These are phyloP conservation scores for Sinocyclocheilus maitianheensis DNA, from an alignment of 2,113 vertebrate genomes.

Conservation along the genomic window DNA sequence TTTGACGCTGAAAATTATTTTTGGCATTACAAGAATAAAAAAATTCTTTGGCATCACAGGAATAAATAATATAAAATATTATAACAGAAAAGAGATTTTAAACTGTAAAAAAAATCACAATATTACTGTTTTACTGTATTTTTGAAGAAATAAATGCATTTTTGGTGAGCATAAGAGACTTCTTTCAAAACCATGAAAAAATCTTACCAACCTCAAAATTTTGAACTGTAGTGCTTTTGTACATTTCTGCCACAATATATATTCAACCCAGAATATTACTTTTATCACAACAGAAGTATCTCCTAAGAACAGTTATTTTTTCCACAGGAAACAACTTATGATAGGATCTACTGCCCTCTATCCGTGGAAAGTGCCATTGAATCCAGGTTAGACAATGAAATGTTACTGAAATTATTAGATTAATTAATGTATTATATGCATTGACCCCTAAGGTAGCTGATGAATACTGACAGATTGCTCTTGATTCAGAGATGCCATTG, in stretches of 20 bases:
- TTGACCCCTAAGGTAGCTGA: no score
- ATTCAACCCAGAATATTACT: background rate
- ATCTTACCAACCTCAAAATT: no score
- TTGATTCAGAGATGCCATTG: slow-evolving; percentile 82
- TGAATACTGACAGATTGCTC: background rate
- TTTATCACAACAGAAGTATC: background rate
- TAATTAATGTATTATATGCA: no score
- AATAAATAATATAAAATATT: background rate
- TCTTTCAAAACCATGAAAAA: no score
- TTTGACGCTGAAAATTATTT: no score
- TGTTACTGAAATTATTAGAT: background rate
- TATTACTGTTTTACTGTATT: no score
- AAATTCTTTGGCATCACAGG: background rate
- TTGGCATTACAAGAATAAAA: background rate
- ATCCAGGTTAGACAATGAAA: slow-evolving; percentile 76
- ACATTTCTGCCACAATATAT: background rate
- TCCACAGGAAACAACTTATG: slow-evolving; percentile 85
- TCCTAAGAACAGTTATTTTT: background rate
- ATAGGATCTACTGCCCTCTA: slow-evolving; percentile 83
- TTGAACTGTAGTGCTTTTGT: background rate
- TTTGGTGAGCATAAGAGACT: no score
- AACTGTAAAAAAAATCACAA: no score
- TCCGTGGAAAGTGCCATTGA: slow-evolving; percentile 88
- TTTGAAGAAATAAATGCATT: no score
- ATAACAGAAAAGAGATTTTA: no score